Conservation (phyloP, 2,888 invertebrate species). For the Andrena haemorrhoa region DNA sequence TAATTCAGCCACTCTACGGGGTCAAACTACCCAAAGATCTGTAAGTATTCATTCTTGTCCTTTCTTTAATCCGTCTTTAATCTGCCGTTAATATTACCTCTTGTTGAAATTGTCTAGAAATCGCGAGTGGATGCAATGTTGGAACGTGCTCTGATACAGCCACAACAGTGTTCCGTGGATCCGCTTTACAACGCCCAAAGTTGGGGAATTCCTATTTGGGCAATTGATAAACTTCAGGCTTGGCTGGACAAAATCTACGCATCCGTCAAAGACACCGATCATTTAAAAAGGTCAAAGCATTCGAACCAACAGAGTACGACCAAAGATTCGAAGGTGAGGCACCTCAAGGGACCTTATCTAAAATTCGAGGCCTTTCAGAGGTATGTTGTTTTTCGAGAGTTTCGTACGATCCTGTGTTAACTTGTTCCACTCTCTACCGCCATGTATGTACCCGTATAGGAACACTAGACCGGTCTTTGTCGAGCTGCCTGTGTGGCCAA, state of each 20-base stretch:
- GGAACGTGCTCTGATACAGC: conserved; percentile 88
- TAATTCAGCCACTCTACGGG: conserved; percentile 82
- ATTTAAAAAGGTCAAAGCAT: conserved; percentile 63
- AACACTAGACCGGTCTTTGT: conserved; percentile 88
- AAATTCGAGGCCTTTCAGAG: conserved; percentile 90
- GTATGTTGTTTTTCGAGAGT: conserved; percentile 81
- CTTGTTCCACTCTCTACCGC: background rate
- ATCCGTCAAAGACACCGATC: conserved; percentile 84
- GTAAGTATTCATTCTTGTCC: conserved; percentile 69
- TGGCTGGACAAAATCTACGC: conserved; percentile 89
- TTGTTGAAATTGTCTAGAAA: conserved; percentile 81
- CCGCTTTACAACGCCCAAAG: conserved; percentile 86
- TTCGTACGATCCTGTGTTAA: background rate
- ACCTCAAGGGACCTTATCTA: conserved; percentile 89
- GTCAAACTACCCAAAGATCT: conserved; percentile 83
- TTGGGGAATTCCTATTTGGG: conserved; percentile 86
- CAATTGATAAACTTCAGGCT: conserved; percentile 85
- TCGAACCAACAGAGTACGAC: conserved; percentile 67
- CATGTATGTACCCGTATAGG: conserved; percentile 75
- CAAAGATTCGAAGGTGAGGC: conserved; percentile 85
- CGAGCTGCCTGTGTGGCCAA: conserved; percentile 89
- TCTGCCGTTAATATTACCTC: background rate
- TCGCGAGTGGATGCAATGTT: conserved; percentile 93
- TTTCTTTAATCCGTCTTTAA: background rate
- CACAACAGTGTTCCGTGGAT: conserved; percentile 85